phyloP scores from a whole-genome alignment of 2,797 vertebrate genomes.

The Anniella stebbinsi region DNA sequence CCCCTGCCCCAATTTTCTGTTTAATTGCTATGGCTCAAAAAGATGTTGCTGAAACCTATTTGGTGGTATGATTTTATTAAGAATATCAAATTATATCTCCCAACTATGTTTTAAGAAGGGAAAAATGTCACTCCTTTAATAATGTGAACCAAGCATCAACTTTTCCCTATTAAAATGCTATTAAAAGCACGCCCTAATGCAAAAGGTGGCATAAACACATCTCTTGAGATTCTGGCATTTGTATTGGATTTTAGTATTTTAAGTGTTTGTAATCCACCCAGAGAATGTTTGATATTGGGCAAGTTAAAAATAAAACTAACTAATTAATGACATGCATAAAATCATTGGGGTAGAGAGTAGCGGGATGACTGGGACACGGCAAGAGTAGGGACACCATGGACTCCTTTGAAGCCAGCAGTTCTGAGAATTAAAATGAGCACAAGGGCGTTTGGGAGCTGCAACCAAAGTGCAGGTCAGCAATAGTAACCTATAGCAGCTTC shows the following conservation, averaged over 20 bases:
- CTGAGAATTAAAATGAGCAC: not conserved
- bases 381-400: not conserved
- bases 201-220: not conserved
- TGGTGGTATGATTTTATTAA: slow-evolving; percentile 72
- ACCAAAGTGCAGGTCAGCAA: no score
- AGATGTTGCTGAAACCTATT: slow-evolving; percentile 77
- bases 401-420: not conserved
- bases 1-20: slow-evolving; percentile 33
- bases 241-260: no score
- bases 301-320: no score
- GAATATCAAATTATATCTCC: slow-evolving; percentile 45
- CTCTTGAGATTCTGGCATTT: not conserved
- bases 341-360: not conserved
- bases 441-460: not conserved
- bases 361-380: not conserved
- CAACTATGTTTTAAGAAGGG: slow-evolving; percentile 49
- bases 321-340: no score
- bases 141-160: slow-evolving; percentile 55
- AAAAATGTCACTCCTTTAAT: slow-evolving; percentile 57
- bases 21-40: slow-evolving; percentile 82
- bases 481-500: no score
- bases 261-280: no score
- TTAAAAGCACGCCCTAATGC: slow-evolving; percentile 51
- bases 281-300: no score
- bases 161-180: slow-evolving; percentile 47